These are phyloP conservation scores for Artibeus lituratus DNA, from an alignment of 2,797 vertebrate species.

Conservation along the genomic window DNA sequence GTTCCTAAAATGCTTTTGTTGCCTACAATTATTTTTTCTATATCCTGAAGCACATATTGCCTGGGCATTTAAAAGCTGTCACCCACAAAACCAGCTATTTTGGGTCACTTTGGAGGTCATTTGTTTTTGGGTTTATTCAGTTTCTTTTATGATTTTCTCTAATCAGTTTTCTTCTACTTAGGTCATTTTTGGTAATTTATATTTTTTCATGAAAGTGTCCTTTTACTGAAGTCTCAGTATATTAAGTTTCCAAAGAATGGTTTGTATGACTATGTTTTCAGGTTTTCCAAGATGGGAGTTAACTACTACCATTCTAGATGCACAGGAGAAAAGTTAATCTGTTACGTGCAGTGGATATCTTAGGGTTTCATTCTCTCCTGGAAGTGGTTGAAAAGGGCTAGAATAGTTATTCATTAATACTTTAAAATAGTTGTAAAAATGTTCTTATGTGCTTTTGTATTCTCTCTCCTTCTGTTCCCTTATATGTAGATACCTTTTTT, in stretches of 20 bases:
- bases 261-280: background rate
- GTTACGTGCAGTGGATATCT: background rate
- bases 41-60: background rate
- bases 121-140: background rate
- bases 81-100: background rate
- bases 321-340: background rate
- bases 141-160: slow-evolving; percentile 31
- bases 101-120: background rate
- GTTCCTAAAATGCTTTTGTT: slow-evolving; percentile 38
- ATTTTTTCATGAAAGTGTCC: background rate
- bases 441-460: background rate
- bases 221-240: background rate
- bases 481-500: background rate
- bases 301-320: background rate
- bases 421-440: slow-evolving; percentile 9
- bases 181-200: background rate
- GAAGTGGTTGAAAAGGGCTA: background rate
- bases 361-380: background rate
- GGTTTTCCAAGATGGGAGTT: background rate
- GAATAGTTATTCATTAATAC: background rate
- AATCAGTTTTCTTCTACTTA: background rate
- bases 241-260: background rate
- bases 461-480: background rate
- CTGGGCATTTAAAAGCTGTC: background rate
- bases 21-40: background rate